Conservation (phyloP, 2,113 vertebrate species). For the Anguilla rostrata region DNA sequence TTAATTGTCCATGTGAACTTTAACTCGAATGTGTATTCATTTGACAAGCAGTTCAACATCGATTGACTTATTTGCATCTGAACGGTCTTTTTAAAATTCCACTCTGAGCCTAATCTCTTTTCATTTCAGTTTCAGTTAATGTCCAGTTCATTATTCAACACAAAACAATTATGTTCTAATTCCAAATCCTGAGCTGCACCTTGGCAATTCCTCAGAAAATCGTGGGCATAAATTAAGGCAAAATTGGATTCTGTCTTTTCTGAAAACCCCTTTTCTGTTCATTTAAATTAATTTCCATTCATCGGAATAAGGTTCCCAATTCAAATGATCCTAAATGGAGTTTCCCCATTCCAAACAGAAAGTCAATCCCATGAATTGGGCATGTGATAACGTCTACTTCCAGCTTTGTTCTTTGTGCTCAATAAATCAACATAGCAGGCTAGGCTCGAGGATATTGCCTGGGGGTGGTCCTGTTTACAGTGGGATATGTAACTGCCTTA, state of each 20-base stretch:
- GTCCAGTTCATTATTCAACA: background rate
- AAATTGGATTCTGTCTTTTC: background rate
- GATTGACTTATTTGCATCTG: background rate
- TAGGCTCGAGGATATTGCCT: background rate
- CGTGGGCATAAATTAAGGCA: background rate
- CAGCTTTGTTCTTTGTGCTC: background rate
- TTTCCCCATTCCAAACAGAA: background rate
- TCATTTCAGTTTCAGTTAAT: background rate
- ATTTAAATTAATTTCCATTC: background rate
- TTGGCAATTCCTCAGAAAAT: background rate
- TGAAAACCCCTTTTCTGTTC: background rate
- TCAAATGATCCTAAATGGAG: background rate
- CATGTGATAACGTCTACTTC: background rate
- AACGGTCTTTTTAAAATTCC: background rate
- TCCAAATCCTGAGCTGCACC: background rate
- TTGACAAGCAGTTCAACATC: background rate
- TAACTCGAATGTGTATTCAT: background rate
- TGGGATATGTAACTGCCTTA: background rate
- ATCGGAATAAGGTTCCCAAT: background rate
- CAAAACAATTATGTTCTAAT: background rate
- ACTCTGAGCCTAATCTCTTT: background rate
- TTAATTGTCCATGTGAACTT: background rate
- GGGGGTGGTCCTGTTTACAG: background rate
- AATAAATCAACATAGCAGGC: background rate
- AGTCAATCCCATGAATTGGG: background rate